phyloP scores from a whole-genome alignment of 1,140 invertebrate species.

The Halesus radiatus region DNA sequence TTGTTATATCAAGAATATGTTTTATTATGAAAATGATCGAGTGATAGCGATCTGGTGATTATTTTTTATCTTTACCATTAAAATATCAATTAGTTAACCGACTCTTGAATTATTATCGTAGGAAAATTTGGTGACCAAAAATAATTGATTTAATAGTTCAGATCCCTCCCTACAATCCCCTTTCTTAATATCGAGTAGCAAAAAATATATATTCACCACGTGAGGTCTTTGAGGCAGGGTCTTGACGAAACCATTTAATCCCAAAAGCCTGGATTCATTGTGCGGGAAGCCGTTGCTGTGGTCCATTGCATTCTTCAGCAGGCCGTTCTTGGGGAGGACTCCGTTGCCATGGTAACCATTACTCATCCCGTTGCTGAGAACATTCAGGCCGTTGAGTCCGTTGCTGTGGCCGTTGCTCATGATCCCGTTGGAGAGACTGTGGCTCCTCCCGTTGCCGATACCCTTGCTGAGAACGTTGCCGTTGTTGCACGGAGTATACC shows the following conservation, averaged over 20 bases:
- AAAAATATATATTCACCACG: constrained; percentile 2
- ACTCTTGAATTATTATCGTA: too few species aligned
- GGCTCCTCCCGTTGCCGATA: background rate
- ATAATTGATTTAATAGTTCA: too few species aligned
- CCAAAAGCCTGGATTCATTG: too few species aligned
- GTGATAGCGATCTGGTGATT: too few species aligned
- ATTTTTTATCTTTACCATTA: too few species aligned
- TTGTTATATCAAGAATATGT: too few species aligned
- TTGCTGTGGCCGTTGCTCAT: background rate
- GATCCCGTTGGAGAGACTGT: background rate
- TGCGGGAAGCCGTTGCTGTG: background rate
- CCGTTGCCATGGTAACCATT: background rate
- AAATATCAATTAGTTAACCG: too few species aligned
- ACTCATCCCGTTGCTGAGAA: background rate
- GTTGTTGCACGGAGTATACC: background rate
- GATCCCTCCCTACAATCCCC: too few species aligned
- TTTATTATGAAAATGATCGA: too few species aligned
- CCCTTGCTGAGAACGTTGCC: background rate
- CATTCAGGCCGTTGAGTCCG: background rate
- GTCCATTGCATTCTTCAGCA: background rate
- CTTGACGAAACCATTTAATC: too few species aligned
- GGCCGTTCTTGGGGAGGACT: background rate
- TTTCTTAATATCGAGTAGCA: background rate
- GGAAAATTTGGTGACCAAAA: too few species aligned
- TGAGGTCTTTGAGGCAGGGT: background rate